Percentiles rank a stretch among this genome's conserved stretches.
Conservation (phyloP, 2,113 vertebrate species). For the Delphinapterus leucas region DNA sequence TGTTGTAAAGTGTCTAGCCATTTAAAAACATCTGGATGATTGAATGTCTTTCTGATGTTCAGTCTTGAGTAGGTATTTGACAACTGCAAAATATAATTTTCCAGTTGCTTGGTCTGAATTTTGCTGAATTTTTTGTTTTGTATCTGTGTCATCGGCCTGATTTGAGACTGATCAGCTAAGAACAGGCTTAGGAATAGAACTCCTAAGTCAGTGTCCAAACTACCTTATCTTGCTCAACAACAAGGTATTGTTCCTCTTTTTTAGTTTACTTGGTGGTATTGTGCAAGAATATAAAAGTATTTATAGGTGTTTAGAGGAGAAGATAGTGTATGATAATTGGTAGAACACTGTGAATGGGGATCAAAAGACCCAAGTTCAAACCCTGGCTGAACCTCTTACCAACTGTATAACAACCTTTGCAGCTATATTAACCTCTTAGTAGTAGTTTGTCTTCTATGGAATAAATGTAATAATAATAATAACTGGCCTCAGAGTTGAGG, state of each 20-base stretch:
- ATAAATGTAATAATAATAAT: background rate
- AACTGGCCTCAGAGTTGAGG: background rate
- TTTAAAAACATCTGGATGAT: slow-evolving; percentile 55
- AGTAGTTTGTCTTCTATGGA: background rate
- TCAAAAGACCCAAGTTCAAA: background rate
- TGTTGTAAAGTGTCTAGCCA: background rate
- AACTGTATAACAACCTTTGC: background rate
- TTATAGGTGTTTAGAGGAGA: background rate
- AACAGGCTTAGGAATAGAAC: background rate
- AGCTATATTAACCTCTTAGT: background rate
- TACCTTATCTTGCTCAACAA: background rate
- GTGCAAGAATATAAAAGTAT: background rate
- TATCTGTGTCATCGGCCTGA: background rate
- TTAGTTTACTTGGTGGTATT: background rate
- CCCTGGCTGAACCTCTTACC: background rate
- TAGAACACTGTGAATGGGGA: background rate
- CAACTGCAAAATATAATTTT: slow-evolving; percentile 47
- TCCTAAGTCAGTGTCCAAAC: background rate
- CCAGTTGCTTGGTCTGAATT: slow-evolving; percentile 40
- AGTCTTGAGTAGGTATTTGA: slow-evolving; percentile 35
- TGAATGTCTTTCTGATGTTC: slow-evolving; percentile 55
- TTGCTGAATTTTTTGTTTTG: slow-evolving; percentile 46
- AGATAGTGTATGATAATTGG: background rate
- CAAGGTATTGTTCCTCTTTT: background rate
- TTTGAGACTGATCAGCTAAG: background rate